Percentiles rank a stretch among this genome's conserved stretches.
Evolutionary conservation across 1,140 invertebrate species (phyloP).

Genomic region (Caerostris extrusa): DNA sequence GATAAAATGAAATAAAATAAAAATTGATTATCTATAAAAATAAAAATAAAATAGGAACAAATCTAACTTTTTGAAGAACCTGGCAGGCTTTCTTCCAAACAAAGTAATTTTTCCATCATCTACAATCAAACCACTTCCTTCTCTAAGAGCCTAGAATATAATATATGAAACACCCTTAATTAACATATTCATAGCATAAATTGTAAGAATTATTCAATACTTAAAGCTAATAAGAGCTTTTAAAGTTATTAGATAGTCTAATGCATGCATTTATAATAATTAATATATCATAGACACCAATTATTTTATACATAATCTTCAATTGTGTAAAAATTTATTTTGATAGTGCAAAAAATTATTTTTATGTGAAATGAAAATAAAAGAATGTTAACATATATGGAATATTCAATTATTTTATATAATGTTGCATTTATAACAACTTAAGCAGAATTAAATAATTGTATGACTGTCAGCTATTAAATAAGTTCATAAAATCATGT

Average conservation of each 20-base stretch:
- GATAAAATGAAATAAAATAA: no score
- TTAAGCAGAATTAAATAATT: no score
- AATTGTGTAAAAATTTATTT: neutral
- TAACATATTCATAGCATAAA: neutral
- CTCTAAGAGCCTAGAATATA: slow-evolving; percentile 84
- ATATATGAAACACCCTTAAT: slow-evolving; percentile 5
- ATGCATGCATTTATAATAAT: neutral
- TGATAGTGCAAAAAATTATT: neutral
- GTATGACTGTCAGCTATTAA: no score
- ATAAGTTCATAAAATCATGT: no score
- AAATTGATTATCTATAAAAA: neutral
- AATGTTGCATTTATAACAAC: no score
- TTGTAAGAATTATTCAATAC: neutral
- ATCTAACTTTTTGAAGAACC: slow-evolving; percentile 86
- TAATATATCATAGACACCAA: neutral
- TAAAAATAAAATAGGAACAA: slow-evolving; percentile 5
- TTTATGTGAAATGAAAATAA: no score
- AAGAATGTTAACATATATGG: no score
- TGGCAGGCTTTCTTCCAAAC: slow-evolving; percentile 85
- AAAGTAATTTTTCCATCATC: slow-evolving; percentile 85
- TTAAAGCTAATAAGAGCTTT: neutral
- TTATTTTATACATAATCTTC: neutral
- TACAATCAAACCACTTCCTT: slow-evolving; percentile 87
- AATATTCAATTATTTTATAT: no score
- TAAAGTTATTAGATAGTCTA: neutral